phyloP scores from a whole-genome alignment of 2,113 vertebrate genomes.

The Cyphomyrus discorhynchus region DNA sequence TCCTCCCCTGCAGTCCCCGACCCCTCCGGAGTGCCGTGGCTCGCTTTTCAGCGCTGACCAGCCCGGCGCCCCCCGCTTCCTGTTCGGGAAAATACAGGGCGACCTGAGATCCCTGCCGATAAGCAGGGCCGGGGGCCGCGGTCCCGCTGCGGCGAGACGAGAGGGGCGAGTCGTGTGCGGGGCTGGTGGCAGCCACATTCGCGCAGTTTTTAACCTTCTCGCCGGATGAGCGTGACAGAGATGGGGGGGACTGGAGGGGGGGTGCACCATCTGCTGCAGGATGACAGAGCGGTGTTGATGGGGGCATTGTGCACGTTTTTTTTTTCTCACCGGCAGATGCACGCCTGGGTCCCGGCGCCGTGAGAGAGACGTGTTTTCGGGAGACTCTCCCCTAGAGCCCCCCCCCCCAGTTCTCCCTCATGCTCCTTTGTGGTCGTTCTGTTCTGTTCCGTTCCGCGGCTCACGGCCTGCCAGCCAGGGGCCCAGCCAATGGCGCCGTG shows the following conservation, averaged over 20 bases:
- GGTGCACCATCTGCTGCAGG: slow-evolving; percentile 26
- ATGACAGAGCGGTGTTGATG: slow-evolving; percentile 21
- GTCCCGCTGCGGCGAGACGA: not conserved
- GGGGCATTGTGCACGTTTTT: not conserved
- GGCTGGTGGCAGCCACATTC: not conserved
- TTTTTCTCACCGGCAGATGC: not conserved
- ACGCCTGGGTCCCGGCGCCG: not conserved
- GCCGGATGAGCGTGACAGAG: not conserved
- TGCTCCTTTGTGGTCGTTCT: slow-evolving; percentile 14
- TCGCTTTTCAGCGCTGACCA: slow-evolving; percentile 6
- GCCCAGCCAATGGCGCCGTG: slow-evolving; percentile 23
- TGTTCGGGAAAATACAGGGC: slow-evolving; percentile 29
- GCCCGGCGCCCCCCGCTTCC: slow-evolving; percentile 3
- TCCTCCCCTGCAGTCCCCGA: not conserved
- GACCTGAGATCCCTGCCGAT: slow-evolving; percentile 28
- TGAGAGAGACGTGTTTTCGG: not conserved
- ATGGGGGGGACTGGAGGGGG: not conserved
- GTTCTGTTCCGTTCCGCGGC: not conserved
- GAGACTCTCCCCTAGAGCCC: not conserved
- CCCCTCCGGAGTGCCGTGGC: not conserved
- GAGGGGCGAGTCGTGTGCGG: not conserved
- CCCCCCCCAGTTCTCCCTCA: not conserved
- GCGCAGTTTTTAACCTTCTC: slow-evolving; percentile 7
- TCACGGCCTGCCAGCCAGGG: slow-evolving; percentile 14
- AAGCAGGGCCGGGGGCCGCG: slow-evolving; percentile 22